Evolutionary conservation across 2,888 invertebrate species (phyloP), one percentile per base, ranked within the genome.

Genomic region (Julus scanicus): DNA sequence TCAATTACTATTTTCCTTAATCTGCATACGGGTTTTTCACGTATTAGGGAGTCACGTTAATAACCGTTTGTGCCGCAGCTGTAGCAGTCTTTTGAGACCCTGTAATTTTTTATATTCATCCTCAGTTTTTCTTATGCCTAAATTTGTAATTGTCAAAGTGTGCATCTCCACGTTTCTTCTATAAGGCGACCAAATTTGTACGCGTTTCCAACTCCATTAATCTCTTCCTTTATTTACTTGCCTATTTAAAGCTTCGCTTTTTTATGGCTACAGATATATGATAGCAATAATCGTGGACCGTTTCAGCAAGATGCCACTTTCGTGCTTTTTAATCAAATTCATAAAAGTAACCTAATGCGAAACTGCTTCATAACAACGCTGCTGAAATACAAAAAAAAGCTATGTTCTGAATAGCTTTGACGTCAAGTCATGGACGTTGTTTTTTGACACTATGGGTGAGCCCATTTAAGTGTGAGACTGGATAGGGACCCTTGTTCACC

Each of bases 201-300:
- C 63, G 63, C n/a, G 17, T 63, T 63, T 63, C 63, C 20, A n/a
- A 63, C 63, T 63, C 63, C 63, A 63, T 63, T 63, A 63, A 63
- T 63, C 63, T 63, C 63, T n/a, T 63, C 63, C 63, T 63, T 63
- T 63, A 63, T 63, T 63, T 63, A 63, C 63, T 63, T 8, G n/a
- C 63, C n/a, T 20, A n/a, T 63, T 63, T 63, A 63, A 63, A 63
- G 63, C 63, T 20, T 49, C 4, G 63, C n/a, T n/a, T 63, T 63
- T 63, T 63, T 63, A 63, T 63, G 63, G 63, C 63, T n/a, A n/a
- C 63, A 63, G 63, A 63, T 63, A 63, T 17, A 63, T 63, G 63
- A 63, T 63, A 17, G 63, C 63, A 63, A 63, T 63, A 63, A 63
- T 63, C 63, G 63, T 15, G 53, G 53, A 15, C 15, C 53, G 53